Evolutionary conservation across 2,113 vertebrate species (phyloP).

Genomic region (Cyprinus carpio): DNA sequence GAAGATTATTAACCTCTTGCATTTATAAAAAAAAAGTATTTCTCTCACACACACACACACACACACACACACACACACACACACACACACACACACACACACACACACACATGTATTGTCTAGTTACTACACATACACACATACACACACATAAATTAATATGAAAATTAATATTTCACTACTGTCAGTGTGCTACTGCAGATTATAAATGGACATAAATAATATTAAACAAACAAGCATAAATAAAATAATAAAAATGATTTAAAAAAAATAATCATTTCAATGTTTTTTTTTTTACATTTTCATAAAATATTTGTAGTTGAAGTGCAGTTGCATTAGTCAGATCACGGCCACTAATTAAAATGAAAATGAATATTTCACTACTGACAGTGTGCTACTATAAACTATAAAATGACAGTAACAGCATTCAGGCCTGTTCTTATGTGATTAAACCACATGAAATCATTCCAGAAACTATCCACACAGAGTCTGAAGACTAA

Average conservation of each 20-base stretch:
- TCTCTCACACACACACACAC: too few relatives aligned
- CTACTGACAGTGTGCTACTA: not conserved
- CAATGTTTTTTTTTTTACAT: not conserved
- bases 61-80: too few relatives aligned
- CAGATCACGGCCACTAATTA: not conserved
- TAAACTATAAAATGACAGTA: not conserved
- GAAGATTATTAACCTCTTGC: not conserved
- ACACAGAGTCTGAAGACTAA: not conserved
- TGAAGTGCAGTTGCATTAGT: not conserved
- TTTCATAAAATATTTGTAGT: not conserved
- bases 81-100: too few relatives aligned
- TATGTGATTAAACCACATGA: not conserved
- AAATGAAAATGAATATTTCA: not conserved
- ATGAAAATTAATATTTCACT: too few relatives aligned
- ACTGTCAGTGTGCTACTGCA: too few relatives aligned
- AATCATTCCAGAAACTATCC: not conserved
- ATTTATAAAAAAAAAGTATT: too few relatives aligned
- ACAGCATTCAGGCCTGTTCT: not conserved
- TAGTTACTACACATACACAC: too few relatives aligned
- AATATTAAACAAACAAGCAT: not conserved
- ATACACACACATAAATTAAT: too few relatives aligned
- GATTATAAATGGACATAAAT: not conserved
- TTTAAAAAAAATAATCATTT: too few relatives aligned
- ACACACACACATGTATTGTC: too few relatives aligned
- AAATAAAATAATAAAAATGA: too few relatives aligned